Percentiles rank a stretch among this genome's conserved stretches.
Evolutionary conservation across 2,888 invertebrate species (phyloP).

Genomic region (Sinelater perroti): DNA sequence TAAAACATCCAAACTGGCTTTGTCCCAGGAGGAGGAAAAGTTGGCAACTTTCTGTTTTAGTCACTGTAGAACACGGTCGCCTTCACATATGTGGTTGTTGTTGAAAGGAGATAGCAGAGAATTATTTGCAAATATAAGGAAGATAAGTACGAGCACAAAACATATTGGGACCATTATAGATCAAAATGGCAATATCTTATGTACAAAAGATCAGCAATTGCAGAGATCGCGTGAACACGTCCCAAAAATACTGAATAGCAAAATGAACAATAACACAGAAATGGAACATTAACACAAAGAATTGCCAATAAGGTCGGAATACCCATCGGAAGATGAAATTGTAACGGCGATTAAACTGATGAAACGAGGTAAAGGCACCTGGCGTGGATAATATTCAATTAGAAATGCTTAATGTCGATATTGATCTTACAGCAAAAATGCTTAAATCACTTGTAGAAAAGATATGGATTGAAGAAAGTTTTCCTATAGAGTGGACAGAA

Average conservation of each 20-base stretch:
- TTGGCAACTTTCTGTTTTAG: too few species aligned
- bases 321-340: constrained; percentile 6
- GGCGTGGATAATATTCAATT: constrained; percentile 1
- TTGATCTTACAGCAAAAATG: not conserved
- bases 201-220: not conserved
- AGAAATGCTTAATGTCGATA: constrained; percentile 6
- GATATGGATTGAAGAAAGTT: constrained; percentile 2
- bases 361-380: not conserved
- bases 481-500: constrained; percentile 5
- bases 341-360: constrained; percentile 3
- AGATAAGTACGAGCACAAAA: too few species aligned
- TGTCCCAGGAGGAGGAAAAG: too few species aligned
- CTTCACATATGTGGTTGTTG: too few species aligned
- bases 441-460: constrained; percentile 12
- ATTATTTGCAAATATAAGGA: too few species aligned
- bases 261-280: not conserved
- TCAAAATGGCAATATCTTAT: constrained; percentile 4
- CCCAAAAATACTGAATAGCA: not conserved
- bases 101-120: too few species aligned
- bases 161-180: too few species aligned
- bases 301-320: constrained; percentile 8
- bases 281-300: constrained; percentile 1
- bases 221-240: too few species aligned
- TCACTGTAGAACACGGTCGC: too few species aligned
- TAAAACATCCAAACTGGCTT: too few species aligned